Conservation (phyloP, 2,888 invertebrate species). For the Rhagophthalmus giganteus region DNA sequence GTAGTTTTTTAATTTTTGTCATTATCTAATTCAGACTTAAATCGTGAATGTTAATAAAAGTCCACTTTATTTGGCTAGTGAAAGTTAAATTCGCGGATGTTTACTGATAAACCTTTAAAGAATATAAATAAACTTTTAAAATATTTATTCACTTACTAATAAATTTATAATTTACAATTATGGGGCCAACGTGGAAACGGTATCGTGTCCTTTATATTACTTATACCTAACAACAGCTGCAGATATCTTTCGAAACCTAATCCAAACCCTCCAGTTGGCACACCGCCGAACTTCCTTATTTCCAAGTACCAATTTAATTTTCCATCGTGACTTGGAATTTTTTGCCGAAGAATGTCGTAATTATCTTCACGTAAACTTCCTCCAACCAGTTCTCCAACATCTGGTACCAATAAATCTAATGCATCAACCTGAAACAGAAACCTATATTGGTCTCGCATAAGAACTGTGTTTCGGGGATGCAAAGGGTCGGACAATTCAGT, state of each 20-base stretch:
- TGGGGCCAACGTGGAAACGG: constrained; percentile 96
- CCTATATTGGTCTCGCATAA: neutral
- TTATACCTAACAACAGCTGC: constrained; percentile 77
- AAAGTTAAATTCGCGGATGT: neutral
- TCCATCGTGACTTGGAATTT: constrained; percentile 60
- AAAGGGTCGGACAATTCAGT: no score
- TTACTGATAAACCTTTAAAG: neutral
- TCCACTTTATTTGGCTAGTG: no score
- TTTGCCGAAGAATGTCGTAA: constrained; percentile 64
- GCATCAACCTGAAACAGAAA: constrained; percentile 66
- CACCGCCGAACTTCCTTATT: constrained; percentile 83
- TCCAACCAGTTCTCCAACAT: constrained; percentile 92
- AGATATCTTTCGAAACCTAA: constrained; percentile 92
- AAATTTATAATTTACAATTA: constrained; percentile 73
- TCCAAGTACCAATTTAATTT: constrained; percentile 85
- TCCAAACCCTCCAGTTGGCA: constrained; percentile 93
- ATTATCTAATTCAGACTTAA: no score
- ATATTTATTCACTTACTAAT: no score
- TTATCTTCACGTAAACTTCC: constrained; percentile 91
- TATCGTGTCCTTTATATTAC: constrained; percentile 91
- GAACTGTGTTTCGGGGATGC: no score
- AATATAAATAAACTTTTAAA: neutral
- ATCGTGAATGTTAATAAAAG: no score
- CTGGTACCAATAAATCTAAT: constrained; percentile 85
- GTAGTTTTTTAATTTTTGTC: no score